Evolutionary conservation across 2,797 vertebrate species (phyloP), one percentile per base, ranked within the genome.

Genomic region (Tapirus indicus): DNA sequence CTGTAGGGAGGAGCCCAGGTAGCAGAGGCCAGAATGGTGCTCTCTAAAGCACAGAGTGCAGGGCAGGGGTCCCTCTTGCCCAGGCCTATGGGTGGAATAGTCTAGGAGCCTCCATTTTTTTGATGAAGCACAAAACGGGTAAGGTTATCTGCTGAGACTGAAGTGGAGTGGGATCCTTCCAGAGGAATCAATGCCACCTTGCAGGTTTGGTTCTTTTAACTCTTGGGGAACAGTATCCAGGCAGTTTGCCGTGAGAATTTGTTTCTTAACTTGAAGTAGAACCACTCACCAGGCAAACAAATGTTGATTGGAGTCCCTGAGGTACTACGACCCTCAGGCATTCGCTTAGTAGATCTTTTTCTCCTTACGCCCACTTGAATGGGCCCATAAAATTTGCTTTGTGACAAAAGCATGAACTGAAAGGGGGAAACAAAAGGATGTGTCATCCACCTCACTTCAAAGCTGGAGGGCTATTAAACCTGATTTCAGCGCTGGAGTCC

Each of bases 401-500:
- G 6, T 52, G 64, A 44, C 78, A 83, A 86, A 79, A 68, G 32
- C 49, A 18, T 77, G 60, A 49, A 44, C 27, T 32, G 64, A 18
- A 56, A 38, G 25, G 17, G 7, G 6, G 10, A 10, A n/a, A 11
- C 14, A 16, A 25, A 32, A 47, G 44, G 12, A 13, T 47, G 29
- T 17, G 1, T 38, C 77, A 60, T 9, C 49, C 54, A 52, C 32
- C n/a, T 8, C 77, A 38, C 49, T 96, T 95, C 62, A 38, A 58
- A 93, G 54, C 54, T 62, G 69, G 11, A 75, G 54, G 84, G 29
- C 38, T 94, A 29, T 27, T 75, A 85, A 77, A 91, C 44, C 38
- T 84, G 64, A 85, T 72, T 84, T 56, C 41, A 17, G 32, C 94
- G 69, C n/a, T 2, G 52, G 87, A 71, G 95, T 13, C 18, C 32